Percentiles rank a stretch among this genome's conserved stretches.
Evolutionary conservation across 2,113 vertebrate genomes (phyloP).

Genomic region (Cyphomyrus plagiostoma): DNA sequence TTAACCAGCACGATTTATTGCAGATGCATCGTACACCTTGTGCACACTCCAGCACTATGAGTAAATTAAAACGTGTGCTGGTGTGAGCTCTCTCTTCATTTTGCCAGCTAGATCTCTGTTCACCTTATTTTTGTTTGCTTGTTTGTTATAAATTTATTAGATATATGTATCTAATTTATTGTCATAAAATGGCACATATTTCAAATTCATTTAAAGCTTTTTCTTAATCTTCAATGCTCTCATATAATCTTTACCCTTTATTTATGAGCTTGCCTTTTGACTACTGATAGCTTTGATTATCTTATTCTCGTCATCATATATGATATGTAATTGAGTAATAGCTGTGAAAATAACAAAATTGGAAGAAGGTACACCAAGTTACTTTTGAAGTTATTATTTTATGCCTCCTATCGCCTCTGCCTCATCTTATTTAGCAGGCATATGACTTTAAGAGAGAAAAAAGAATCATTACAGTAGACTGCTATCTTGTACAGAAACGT

Average conservation of each 20-base stretch:
- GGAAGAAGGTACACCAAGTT: background rate
- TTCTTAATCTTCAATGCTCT: background rate
- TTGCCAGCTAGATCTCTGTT: background rate
- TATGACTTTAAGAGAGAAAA: background rate
- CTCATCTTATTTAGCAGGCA: background rate
- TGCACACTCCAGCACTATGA: background rate
- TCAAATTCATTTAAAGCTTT: background rate
- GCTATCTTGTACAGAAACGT: background rate
- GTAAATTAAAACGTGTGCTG: background rate
- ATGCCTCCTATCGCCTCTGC: background rate
- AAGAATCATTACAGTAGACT: background rate
- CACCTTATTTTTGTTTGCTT: background rate
- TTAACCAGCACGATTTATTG: background rate
- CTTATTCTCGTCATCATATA: background rate
- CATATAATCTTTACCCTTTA: background rate
- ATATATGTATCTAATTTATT: too few species aligned
- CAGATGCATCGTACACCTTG: background rate
- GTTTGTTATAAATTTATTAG: background rate
- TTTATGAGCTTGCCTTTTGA: background rate
- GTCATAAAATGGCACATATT: background rate
- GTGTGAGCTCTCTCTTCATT: background rate
- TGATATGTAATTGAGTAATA: background rate
- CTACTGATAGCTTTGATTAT: background rate
- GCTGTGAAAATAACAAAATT: background rate
- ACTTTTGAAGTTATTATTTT: background rate